phyloP scores from a whole-genome alignment of 2,113 vertebrate species.

The Rattus norvegicus region DNA sequence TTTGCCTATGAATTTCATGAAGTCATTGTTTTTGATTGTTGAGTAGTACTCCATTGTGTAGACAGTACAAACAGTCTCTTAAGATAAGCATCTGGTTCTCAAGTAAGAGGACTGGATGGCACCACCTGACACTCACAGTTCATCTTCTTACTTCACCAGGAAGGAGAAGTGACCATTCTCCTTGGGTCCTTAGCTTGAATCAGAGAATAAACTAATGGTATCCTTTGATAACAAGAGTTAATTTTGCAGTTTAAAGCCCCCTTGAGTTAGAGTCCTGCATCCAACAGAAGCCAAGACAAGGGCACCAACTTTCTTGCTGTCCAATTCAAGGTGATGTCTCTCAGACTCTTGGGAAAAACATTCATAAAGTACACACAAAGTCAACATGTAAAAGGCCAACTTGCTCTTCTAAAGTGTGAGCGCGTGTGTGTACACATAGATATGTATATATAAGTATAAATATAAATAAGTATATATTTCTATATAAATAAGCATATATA shows the following conservation, averaged over 20 bases:
- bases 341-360: not conserved
- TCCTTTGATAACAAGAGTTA: not conserved
- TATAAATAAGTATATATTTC: not conserved
- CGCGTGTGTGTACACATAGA: not conserved
- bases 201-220: not conserved
- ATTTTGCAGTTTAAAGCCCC: not conserved
- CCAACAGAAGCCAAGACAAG: not conserved
- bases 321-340: not conserved
- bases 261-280: not conserved
- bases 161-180: not conserved
- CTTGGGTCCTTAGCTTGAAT: constrained; percentile 13
- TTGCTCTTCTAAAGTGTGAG: not conserved
- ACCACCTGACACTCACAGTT: not conserved
- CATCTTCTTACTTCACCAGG: not conserved
- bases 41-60: no score
- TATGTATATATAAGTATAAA: not conserved
- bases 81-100: not conserved
- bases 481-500: no score
- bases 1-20: no score
- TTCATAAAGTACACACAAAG: not conserved
- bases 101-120: not conserved
- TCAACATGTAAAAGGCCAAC: not conserved
- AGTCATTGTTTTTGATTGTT: no score
- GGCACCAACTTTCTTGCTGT: not conserved
- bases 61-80: not conserved